Base-by-base conservation (phyloP, 2,113 vertebrate genomes). In the Callipepla squamata region DNA sequence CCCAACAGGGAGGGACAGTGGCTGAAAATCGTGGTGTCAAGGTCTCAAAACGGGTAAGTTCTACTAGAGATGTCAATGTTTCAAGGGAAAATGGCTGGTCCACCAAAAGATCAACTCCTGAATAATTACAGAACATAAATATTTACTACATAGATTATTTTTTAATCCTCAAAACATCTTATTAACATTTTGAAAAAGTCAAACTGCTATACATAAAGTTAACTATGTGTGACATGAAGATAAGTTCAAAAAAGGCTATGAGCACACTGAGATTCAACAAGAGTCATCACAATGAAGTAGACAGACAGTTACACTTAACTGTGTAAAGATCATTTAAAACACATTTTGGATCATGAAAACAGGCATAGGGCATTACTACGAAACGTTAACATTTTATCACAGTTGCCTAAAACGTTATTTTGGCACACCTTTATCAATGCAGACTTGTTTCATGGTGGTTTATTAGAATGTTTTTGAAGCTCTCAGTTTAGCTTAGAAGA, bases 1-100 rank as follows among this genome's bases (percentile, higher is more conserved):
- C 99, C 99, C 99, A 99, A 85, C 99, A 99, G 0, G 99, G 99
- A 20, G 99, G 99, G 87, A 99, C 99, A 6, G 99, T 99, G 80
- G 99, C 99, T 25, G 99, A 99, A 97, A 99, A 99, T 30, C 99
- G 98, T 2, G 99, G 99, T 0, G 99, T 99, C 96, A 99, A 90
- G 15, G 99, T 99, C 97, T 99, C 99, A 81, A 99, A 99, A 79
- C 99, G 98, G 0, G 99, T 99, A 92, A 99, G 98, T 96, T 99
- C 99, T 94, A 99, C 99, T 83, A 99, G 95, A 12, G 98, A 99
- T 6, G 98, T 99, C 96, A 99, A 95, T 32, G 97, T 98, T 97
- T 99, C 99, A 61, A 98, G 97, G 47, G 98, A 98, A 94, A 99
- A 98, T 2, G 98, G 98, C 86, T 99, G 99, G 96, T 99, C 99